Evolutionary conservation across 2,797 vertebrate species (phyloP).

Genomic region (Ptychobarbus kaznakovi): DNA sequence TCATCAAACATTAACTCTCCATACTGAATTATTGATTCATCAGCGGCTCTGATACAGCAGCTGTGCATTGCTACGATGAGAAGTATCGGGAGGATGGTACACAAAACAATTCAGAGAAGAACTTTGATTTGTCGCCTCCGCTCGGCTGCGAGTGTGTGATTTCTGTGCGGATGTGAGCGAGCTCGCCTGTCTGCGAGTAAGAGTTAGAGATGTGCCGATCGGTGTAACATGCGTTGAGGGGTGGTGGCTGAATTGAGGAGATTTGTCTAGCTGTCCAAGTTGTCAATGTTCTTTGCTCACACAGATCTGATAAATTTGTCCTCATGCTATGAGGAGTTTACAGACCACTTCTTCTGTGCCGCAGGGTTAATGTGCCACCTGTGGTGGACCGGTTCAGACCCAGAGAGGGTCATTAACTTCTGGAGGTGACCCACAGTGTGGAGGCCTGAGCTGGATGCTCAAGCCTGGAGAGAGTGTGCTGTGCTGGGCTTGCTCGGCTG

Average conservation of each 20-base stretch:
- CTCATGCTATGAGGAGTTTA: slow-evolving; percentile 50
- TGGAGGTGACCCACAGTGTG: slow-evolving; percentile 60
- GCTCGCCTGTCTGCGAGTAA: slow-evolving; percentile 21
- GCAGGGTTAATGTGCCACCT: slow-evolving; percentile 56
- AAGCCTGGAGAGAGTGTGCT: slow-evolving; percentile 46
- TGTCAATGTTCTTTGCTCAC: slow-evolving; percentile 30
- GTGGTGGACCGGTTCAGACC: slow-evolving; percentile 48
- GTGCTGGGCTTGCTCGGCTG: slow-evolving; percentile 56
- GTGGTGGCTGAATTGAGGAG: slow-evolving; percentile 18
- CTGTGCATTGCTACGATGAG: slow-evolving; percentile 74
- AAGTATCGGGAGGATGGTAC: slow-evolving; percentile 63
- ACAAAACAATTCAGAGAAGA: slow-evolving; percentile 51
- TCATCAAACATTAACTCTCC: slow-evolving; percentile 83
- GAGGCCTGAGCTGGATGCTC: slow-evolving; percentile 49
- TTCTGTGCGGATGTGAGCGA: not conserved
- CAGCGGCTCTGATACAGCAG: slow-evolving; percentile 80
- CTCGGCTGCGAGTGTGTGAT: slow-evolving; percentile 13
- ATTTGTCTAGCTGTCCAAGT: slow-evolving; percentile 43
- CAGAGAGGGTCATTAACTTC: slow-evolving; percentile 63
- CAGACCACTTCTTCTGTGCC: slow-evolving; percentile 45
- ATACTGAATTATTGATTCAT: slow-evolving; percentile 85
- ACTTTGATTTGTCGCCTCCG: slow-evolving; percentile 16
- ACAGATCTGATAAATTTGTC: slow-evolving; percentile 51
- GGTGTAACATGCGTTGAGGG: not conserved
- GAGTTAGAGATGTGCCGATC: slow-evolving; percentile 17